phyloP scores from a whole-genome alignment of 2,888 invertebrate genomes.

The Drosophila eohydei region DNA sequence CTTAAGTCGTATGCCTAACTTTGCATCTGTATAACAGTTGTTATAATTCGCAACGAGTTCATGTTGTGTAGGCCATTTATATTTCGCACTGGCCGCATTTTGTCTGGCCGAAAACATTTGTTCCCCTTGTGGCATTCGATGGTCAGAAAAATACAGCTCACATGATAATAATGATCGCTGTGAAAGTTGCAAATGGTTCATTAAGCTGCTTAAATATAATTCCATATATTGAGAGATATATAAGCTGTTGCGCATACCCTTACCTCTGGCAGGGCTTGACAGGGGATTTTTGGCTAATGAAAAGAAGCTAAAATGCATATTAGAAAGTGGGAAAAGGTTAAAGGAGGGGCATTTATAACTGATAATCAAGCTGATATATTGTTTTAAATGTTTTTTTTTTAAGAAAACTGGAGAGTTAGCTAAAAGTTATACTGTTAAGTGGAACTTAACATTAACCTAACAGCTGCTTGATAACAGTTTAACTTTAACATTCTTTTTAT shows the following conservation, averaged over 20 bases:
- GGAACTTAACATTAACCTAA: background rate
- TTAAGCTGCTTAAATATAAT: slow-evolving; percentile 73
- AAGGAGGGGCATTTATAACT: background rate
- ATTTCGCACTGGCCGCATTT: slow-evolving; percentile 33
- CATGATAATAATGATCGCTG: slow-evolving; percentile 77
- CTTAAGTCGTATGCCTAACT: background rate
- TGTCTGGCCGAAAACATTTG: slow-evolving; percentile 48
- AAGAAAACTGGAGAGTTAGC: background rate
- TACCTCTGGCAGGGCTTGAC: slow-evolving; percentile 6
- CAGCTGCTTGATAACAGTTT: background rate
- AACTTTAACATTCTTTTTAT: too few relatives aligned
- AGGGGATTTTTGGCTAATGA: slow-evolving; percentile 22
- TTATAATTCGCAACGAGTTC: background rate
- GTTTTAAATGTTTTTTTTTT: background rate
- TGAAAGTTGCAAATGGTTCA: slow-evolving; percentile 78
- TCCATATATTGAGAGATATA: slow-evolving; percentile 31
- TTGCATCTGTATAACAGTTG: background rate
- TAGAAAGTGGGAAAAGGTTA: background rate
- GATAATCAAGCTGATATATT: background rate
- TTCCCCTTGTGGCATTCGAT: slow-evolving; percentile 77
- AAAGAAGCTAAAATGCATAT: background rate
- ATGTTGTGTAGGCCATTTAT: slow-evolving; percentile 28
- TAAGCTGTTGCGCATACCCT: slow-evolving; percentile 30
- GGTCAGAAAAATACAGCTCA: slow-evolving; percentile 69
- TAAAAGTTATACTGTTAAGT: background rate